Evolutionary conservation across 1,140 invertebrate genomes (phyloP), one percentile per base, ranked within the genome.

Genomic region (Megalonaias nervosa): DNA sequence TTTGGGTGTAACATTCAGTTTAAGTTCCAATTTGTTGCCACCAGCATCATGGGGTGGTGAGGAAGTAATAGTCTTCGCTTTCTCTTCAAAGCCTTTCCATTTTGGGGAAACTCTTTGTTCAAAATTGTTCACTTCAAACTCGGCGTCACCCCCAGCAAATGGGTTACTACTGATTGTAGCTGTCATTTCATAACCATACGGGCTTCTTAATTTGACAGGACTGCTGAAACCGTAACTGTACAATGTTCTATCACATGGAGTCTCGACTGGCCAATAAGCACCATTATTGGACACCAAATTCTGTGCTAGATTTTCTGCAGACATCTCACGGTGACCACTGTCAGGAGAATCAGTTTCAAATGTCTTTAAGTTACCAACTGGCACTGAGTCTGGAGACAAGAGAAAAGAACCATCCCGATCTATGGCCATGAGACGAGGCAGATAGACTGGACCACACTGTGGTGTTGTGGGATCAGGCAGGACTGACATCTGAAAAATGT

Each of bases 301-400:
- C 16, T 62, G 19, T 11, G 69, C 70, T 15, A 77, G 69, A 31
- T 59, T 73, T 56, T 78, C 76, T 38, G 38, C 67, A n/a, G 76
- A 78, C 76, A 78, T 78, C 23, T 78, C 76, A 14, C 76, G 71
- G 26, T 78, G 76, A 56, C 76, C 76, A 64, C 76, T 78, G 38
- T 78, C 76, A 13, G 76, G 76, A 56, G 76, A 78, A 55, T 78
- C 76, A 14, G 76, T 66, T 48, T 77, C 75, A 60, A 77, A 67
- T 16, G 26, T 16, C 26, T 77, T 77, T 19, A 12, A 11, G 17
- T 64, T 66, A 14, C 69, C 71, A 1, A 21, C 58, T 19, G 67
- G 55, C 59, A 61, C 67, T 26, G 59, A 57, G 23, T 77, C 69
- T 57, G 55, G 56, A 61, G 58, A 73, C 5, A 57, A 19, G 21